These are phyloP conservation scores for Chaetodon trifascialis DNA, from an alignment of 2,113 vertebrate genomes.

Conservation along the genomic window DNA sequence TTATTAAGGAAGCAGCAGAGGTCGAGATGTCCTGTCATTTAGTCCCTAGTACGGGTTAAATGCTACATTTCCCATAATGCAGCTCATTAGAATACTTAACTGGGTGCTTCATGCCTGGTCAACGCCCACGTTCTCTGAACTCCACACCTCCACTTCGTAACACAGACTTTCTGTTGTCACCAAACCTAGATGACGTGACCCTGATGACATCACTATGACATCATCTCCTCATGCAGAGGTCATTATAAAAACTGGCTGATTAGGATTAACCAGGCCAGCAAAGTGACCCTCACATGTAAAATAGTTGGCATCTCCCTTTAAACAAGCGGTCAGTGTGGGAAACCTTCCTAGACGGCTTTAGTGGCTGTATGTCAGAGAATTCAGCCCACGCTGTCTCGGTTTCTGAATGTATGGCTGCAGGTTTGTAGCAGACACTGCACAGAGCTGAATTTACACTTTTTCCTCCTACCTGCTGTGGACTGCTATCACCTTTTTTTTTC, in stretches of 20 bases:
- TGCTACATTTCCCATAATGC: constrained; percentile 18
- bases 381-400: constrained; percentile 40
- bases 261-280: not conserved
- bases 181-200: not conserved
- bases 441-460: constrained; percentile 52
- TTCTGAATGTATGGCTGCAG: constrained; percentile 33
- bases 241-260: not conserved
- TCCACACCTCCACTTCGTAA: not conserved
- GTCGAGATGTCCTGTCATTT: not conserved
- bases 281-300: not conserved
- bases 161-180: not conserved
- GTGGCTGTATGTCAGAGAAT: constrained; percentile 32
- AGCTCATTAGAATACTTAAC: not conserved
- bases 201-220: constrained; percentile 25
- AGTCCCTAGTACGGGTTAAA: not conserved
- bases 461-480: constrained; percentile 67
- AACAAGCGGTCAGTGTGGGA: not conserved
- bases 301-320: not conserved
- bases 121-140: not conserved
- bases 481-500: constrained; percentile 53
- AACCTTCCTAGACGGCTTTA: constrained; percentile 13
- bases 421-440: constrained; percentile 33
- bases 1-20: constrained; percentile 3
- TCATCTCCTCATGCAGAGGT: not conserved
- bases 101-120: not conserved